A percentile compares a stretch with the other conserved stretches of the same genome.
phyloP scores from a whole-genome alignment of 2,888 invertebrate species.

The Hermodice carunculata region DNA sequence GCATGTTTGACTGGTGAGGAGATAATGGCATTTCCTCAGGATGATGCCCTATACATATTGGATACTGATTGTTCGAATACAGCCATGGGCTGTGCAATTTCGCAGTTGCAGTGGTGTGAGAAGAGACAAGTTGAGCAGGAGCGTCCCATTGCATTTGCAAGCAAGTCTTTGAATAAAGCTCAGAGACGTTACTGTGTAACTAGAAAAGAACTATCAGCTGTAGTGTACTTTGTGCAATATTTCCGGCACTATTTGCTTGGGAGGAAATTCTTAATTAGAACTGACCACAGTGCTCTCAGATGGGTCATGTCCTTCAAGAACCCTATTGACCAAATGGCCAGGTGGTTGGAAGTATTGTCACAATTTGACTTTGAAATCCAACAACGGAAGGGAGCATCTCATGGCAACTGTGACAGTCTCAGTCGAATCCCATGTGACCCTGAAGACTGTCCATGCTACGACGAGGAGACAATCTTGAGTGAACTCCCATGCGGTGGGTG shows the following conservation, averaged over 20 bases:
- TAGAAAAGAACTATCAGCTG: conserved; percentile 11
- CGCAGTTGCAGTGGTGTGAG: conserved; percentile 8
- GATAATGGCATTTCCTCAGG: conserved; percentile 13
- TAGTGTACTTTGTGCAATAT: conserved; percentile 8
- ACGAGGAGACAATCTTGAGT: too few species aligned
- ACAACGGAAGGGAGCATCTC: neutral
- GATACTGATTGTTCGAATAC: conserved; percentile 8
- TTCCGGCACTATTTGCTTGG: conserved; percentile 25
- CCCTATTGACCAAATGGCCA: neutral
- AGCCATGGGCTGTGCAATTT: conserved; percentile 15
- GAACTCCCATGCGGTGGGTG: too few species aligned
- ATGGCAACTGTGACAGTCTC: conserved; percentile 4
- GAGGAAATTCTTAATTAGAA: conserved; percentile 4
- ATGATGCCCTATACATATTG: neutral
- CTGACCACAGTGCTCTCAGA: conserved; percentile 17
- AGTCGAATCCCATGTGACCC: neutral
- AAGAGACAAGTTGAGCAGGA: conserved; percentile 16
- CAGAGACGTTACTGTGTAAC: conserved; percentile 11
- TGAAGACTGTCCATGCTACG: too few species aligned
- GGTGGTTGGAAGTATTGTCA: conserved; percentile 10
- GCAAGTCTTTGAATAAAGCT: neutral
- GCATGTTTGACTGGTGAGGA: conserved; percentile 12
- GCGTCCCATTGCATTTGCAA: conserved; percentile 19
- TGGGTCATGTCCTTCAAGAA: conserved; percentile 2
- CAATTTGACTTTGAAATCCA: neutral